phyloP scores from a whole-genome alignment of 2,888 invertebrate genomes.

The Digitonthophagus gazella region DNA sequence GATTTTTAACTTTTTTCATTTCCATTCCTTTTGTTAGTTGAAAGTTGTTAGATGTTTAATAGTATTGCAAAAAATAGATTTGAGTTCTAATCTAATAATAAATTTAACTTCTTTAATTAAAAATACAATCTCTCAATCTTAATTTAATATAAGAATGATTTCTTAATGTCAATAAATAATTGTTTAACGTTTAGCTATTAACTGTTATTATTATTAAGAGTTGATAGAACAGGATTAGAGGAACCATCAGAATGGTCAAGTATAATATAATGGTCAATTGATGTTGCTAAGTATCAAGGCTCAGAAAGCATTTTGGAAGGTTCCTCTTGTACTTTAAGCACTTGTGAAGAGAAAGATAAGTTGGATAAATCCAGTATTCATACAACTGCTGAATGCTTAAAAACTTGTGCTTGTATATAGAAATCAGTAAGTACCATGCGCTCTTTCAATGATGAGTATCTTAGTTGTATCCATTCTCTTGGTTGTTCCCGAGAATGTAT shows the following conservation, averaged over 20 bases:
- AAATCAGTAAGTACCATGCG: constrained; percentile 2
- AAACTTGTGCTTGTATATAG: neutral
- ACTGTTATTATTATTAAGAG: too few species aligned
- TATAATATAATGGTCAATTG: neutral
- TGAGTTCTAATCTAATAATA: too few species aligned
- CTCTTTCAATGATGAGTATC: neutral
- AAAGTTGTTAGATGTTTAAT: too few species aligned
- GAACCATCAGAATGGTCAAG: neutral
- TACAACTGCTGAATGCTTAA: neutral
- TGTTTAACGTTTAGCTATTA: too few species aligned
- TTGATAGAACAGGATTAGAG: too few species aligned
- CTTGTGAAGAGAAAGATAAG: neutral
- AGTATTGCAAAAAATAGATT: too few species aligned
- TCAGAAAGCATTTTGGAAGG: constrained; percentile 4
- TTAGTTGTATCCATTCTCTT: neutral
- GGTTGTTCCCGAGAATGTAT: neutral
- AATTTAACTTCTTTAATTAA: too few species aligned
- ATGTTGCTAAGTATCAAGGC: neutral
- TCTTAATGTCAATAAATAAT: too few species aligned
- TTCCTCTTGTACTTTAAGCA: neutral
- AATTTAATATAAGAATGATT: too few species aligned
- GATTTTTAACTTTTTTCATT: too few species aligned
- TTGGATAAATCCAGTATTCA: neutral
- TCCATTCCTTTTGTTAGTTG: too few species aligned
- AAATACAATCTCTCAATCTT: too few species aligned